Evolutionary conservation across 2,797 vertebrate species (phyloP).

Genomic region (Bufotes viridis): DNA sequence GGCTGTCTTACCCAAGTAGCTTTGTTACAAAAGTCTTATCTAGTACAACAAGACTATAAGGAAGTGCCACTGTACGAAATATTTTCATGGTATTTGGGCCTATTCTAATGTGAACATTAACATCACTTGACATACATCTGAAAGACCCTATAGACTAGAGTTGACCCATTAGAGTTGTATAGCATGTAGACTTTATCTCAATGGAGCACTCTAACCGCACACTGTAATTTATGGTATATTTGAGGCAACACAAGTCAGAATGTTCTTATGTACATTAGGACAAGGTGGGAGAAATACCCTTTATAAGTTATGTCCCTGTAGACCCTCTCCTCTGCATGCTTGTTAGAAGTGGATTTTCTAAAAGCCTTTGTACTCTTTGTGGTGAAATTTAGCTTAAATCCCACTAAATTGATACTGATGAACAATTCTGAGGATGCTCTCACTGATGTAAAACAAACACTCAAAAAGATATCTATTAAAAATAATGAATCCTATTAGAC

Average conservation of each 20-base stretch:
- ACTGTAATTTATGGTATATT: neutral
- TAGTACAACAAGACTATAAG: neutral
- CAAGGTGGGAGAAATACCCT: neutral
- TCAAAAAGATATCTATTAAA: slow-evolving; percentile 50
- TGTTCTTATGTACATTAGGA: neutral
- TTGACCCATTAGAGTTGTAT: neutral
- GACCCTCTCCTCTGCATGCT: neutral
- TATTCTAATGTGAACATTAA: neutral
- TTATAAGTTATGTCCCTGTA: neutral
- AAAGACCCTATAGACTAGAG: neutral
- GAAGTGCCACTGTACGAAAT: neutral
- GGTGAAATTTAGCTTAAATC: neutral
- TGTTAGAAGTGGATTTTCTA: slow-evolving; percentile 5
- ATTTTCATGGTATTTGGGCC: neutral
- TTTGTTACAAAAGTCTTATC: neutral
- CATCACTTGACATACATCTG: neutral
- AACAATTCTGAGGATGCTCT: neutral
- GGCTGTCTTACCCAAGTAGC: neutral
- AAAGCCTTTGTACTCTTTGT: neutral
- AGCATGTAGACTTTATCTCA: neutral
- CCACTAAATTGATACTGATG: neutral
- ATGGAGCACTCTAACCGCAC: neutral
- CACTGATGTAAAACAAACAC: neutral
- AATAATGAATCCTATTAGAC: slow-evolving; percentile 47
- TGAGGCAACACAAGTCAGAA: neutral